phyloP scores from a whole-genome alignment of 2,888 invertebrate genomes.

The Drosophila pseudotalamancana region DNA sequence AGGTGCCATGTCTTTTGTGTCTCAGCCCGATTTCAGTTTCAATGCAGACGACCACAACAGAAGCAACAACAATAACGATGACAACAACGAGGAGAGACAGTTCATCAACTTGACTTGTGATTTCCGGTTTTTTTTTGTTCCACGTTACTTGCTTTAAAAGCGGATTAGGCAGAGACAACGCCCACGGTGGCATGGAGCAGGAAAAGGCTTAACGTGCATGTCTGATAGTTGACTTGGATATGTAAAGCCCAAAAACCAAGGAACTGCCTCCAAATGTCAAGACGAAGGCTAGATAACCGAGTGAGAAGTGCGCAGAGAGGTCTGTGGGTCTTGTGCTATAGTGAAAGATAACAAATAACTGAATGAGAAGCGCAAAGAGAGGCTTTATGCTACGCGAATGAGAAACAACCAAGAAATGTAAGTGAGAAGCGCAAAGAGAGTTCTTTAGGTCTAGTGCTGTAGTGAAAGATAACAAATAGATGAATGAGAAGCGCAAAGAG shows the following conservation, averaged over 20 bases:
- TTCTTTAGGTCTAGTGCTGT: too few species aligned
- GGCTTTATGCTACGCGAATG: too few species aligned
- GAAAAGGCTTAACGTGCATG: constrained; percentile 68
- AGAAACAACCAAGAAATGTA: too few species aligned
- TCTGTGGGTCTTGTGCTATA: too few species aligned
- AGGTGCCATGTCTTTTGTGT: constrained; percentile 70
- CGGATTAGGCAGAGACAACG: constrained; percentile 74
- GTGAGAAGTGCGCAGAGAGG: constrained; percentile 13
- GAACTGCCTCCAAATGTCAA: constrained; percentile 5
- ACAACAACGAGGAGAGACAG: constrained; percentile 58
- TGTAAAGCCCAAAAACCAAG: constrained; percentile 33
- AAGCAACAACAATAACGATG: constrained; percentile 22
- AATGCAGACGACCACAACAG: constrained; percentile 47
- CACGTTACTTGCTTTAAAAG: constrained; percentile 70
- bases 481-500: too few species aligned
- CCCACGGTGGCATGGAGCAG: constrained; percentile 65
- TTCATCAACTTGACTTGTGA: constrained; percentile 77
- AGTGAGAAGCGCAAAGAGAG: too few species aligned
- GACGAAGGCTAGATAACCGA: background rate
- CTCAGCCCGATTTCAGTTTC: constrained; percentile 62
- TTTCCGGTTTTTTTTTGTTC: constrained; percentile 69
- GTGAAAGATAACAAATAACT: too few species aligned
- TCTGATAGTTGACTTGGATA: constrained; percentile 67
- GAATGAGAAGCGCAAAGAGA: background rate
- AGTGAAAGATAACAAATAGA: too few species aligned